Conservation (phyloP, 1,140 invertebrate genomes). For the Cotesia chilonis region DNA sequence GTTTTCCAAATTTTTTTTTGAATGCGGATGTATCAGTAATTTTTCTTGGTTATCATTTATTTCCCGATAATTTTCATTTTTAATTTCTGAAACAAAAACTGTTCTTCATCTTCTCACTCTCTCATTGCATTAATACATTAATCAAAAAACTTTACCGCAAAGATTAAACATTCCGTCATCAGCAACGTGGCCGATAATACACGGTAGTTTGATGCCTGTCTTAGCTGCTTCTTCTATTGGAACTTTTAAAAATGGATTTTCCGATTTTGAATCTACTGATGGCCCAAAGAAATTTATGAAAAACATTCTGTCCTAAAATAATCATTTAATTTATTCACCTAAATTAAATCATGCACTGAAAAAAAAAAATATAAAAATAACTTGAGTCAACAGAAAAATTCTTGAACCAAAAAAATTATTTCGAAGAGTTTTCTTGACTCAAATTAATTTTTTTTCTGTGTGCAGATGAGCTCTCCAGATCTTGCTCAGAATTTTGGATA, state of each 20-base stretch:
- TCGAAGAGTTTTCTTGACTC: too few species aligned
- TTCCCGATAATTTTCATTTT: neutral
- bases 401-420: too few species aligned
- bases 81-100: neutral
- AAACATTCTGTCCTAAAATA: constrained; percentile 43
- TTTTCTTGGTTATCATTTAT: constrained; percentile 12
- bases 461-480: too few species aligned
- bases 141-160: constrained; percentile 42
- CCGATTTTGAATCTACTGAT: constrained; percentile 48
- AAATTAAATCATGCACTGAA: neutral
- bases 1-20: neutral
- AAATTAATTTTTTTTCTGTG: too few species aligned
- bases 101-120: neutral
- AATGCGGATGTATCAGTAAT: constrained; percentile 11
- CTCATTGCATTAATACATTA: too few species aligned
- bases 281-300: constrained; percentile 47
- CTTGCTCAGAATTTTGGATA: neutral
- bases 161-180: constrained; percentile 67
- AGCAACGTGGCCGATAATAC: constrained; percentile 70
- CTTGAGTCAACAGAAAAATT: too few species aligned
- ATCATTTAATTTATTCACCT: too few species aligned
- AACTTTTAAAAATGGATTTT: constrained; percentile 59
- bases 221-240: constrained; percentile 53
- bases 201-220: constrained; percentile 67
- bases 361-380: neutral